phyloP scores from a whole-genome alignment of 2,797 vertebrate genomes.

The Melanotaenia pygmaea region DNA sequence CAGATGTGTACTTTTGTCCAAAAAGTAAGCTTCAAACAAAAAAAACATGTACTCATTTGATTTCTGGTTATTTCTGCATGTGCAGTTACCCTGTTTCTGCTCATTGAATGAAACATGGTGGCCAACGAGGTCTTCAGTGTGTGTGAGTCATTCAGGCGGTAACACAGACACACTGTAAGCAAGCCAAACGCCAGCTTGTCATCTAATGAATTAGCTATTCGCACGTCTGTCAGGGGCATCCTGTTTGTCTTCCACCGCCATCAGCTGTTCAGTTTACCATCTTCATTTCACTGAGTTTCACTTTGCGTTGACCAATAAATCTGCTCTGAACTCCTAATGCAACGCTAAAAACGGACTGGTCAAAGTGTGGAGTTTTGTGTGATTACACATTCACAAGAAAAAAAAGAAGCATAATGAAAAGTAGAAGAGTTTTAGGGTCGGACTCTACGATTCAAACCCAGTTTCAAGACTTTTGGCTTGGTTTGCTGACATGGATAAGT shows the following conservation, averaged over 20 bases:
- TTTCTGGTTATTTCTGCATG: too few relatives aligned
- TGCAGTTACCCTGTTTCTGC: too few relatives aligned
- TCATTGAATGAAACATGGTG: too few relatives aligned
- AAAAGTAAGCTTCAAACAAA: too few relatives aligned
- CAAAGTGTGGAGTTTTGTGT: neutral
- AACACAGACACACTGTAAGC: neutral
- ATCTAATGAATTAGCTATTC: neutral
- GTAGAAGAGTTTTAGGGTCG: too few relatives aligned
- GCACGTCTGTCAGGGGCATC: neutral
- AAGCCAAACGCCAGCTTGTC: neutral
- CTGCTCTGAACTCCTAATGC: neutral
- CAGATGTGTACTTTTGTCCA: too few relatives aligned
- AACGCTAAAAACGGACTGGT: neutral
- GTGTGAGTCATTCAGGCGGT: neutral
- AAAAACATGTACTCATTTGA: too few relatives aligned
- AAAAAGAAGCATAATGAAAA: too few relatives aligned
- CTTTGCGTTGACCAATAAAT: neutral
- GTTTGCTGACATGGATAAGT: too few relatives aligned
- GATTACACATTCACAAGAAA: neutral
- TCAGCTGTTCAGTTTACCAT: constrained; percentile 3
- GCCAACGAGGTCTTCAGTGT: neutral
- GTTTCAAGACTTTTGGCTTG: too few relatives aligned
- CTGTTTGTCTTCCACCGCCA: constrained; percentile 10
- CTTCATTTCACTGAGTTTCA: neutral
- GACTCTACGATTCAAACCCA: too few relatives aligned